Percentiles rank a stretch among this genome's conserved stretches.
These are phyloP conservation scores for Phymorhynchus buccinoides DNA, from an alignment of 1,140 invertebrate genomes.

Conservation along the genomic window DNA sequence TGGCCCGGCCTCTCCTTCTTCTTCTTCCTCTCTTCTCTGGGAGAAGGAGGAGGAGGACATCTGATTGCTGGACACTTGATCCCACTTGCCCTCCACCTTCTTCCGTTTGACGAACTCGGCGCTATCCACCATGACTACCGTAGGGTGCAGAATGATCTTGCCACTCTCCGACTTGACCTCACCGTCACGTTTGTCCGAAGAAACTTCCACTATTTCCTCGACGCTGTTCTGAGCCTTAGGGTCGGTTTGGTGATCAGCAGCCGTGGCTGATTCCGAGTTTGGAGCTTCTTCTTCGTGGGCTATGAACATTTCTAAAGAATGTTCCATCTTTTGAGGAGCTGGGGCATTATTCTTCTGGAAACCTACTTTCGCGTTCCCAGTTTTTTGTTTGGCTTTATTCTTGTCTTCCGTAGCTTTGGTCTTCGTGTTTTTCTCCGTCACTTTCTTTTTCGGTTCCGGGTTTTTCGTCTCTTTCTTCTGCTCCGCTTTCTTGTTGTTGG, in stretches of 20 bases:
- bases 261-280: too few relatives aligned
- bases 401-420: background rate
- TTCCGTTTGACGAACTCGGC: background rate
- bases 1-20: too few relatives aligned
- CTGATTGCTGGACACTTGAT: constrained; percentile 4
- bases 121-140: background rate
- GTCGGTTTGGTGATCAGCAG: too few relatives aligned
- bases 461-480: background rate
- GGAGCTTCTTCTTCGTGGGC: too few relatives aligned
- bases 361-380: background rate
- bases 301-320: too few relatives aligned
- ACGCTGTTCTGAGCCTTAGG: background rate
- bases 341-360: background rate
- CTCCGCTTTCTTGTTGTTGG: background rate
- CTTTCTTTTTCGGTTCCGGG: background rate
- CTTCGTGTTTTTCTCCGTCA: background rate
- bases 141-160: background rate
- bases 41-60: background rate
- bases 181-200: background rate
- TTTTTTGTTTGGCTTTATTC: background rate
- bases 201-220: background rate
- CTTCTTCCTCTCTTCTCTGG: background rate
- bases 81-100: constrained; percentile 24
- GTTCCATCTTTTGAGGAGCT: too few relatives aligned
- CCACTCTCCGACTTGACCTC: too few relatives aligned